Evolutionary conservation across 2,888 invertebrate genomes (phyloP).

Genomic region (Rutpela maculata): DNA sequence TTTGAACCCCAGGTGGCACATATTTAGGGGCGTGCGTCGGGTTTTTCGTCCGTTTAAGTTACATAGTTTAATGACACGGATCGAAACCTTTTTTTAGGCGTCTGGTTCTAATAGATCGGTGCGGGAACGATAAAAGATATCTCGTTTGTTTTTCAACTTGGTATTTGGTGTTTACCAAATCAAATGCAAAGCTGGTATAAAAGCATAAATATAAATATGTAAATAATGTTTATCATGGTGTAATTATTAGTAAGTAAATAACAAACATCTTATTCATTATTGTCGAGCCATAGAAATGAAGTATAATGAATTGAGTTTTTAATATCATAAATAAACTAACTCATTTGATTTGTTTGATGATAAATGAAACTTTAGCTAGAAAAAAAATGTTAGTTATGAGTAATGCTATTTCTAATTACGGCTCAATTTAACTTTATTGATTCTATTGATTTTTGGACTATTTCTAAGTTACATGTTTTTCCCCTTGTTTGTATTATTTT

Average conservation of each 20-base stretch:
- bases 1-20: slow-evolving; percentile 7
- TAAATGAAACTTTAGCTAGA: too few relatives aligned
- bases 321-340: neutral
- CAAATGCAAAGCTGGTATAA: neutral
- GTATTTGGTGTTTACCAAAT: neutral
- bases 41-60: slow-evolving; percentile 1
- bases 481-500: too few relatives aligned
- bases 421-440: too few relatives aligned
- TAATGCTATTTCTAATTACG: too few relatives aligned
- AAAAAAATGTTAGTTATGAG: too few relatives aligned
- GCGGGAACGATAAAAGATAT: neutral
- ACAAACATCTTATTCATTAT: neutral
- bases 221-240: neutral
- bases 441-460: too few relatives aligned
- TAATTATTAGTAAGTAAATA: neutral
- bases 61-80: slow-evolving; percentile 1
- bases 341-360: neutral
- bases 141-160: neutral
- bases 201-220: slow-evolving; percentile 2
- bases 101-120: slow-evolving; percentile 2
- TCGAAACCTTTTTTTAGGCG: neutral
- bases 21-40: slow-evolving; percentile 3
- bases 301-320: neutral
- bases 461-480: too few relatives aligned
- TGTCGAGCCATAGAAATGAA: neutral